Evolutionary conservation across 1,140 invertebrate species (phyloP).

Genomic region (Penaeus chinensis): DNA sequence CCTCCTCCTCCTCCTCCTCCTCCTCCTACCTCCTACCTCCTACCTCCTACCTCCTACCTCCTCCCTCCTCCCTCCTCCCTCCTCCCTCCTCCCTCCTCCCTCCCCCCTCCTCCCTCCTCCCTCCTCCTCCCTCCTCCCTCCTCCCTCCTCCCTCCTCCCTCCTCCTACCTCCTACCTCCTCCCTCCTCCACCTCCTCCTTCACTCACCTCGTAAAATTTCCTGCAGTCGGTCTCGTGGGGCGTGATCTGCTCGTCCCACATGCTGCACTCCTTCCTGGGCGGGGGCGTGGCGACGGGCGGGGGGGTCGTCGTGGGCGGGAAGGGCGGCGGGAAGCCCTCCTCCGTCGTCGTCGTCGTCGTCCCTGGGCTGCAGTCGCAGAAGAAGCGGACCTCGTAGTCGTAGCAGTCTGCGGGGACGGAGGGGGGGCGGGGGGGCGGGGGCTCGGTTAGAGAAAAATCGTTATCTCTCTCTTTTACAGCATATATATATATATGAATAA

Average conservation of each 20-base stretch:
- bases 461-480: no score
- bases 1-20: no score
- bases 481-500: no score
- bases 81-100: no score
- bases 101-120: no score
- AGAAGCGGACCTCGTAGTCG: constrained; percentile 69
- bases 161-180: background rate
- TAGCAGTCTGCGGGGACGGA: constrained; percentile 64
- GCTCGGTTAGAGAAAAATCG: background rate
- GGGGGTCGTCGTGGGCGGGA: background rate
- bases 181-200: no score
- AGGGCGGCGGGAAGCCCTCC: background rate
- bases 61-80: no score
- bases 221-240: constrained; percentile 73
- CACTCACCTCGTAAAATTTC: constrained; percentile 73
- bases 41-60: no score
- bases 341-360: constrained; percentile 40
- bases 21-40: no score
- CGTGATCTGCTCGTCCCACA: constrained; percentile 68
- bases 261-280: constrained; percentile 16
- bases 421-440: background rate
- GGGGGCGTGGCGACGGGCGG: constrained; percentile 46
- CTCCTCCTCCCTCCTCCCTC: no score
- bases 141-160: background rate
- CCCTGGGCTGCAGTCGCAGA: constrained; percentile 68